Conservation (phyloP, 2,888 invertebrate species). For the Zygaena filipendulae region DNA sequence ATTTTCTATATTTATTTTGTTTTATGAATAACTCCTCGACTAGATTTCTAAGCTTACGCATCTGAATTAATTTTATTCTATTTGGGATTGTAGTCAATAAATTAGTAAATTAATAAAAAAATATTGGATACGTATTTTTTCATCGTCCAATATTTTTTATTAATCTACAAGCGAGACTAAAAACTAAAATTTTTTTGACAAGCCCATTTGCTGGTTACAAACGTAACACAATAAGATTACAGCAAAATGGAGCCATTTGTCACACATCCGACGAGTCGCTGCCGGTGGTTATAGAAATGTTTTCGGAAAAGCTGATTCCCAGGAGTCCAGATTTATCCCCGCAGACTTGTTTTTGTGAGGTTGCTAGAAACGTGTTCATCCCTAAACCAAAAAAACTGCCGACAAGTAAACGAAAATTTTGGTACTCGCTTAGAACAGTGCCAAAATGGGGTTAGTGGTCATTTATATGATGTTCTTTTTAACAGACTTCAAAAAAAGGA, state of each 20-base stretch:
- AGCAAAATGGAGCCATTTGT: constrained; percentile 8
- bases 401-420: constrained; percentile 10
- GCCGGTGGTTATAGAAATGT: neutral
- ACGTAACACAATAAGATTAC: constrained; percentile 15
- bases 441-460: constrained; percentile 11
- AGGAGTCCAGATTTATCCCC: neutral
- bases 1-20: too few species aligned
- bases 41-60: too few species aligned
- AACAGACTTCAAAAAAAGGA: too few species aligned
- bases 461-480: constrained; percentile 10
- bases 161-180: too few species aligned
- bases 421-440: constrained; percentile 13
- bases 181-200: too few species aligned
- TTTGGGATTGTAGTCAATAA: too few species aligned
- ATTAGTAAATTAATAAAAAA: too few species aligned
- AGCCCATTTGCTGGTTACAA: constrained; percentile 17
- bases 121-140: too few species aligned
- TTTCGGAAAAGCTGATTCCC: neutral
- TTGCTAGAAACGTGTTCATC: neutral
- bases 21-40: too few species aligned
- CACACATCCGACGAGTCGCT: neutral
- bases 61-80: too few species aligned
- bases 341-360: neutral
- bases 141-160: too few species aligned
- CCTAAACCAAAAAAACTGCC: neutral